Percentiles rank a stretch among this genome's conserved stretches.
Conservation (phyloP, 2,888 invertebrate genomes). For the Drosophila buzzatii region DNA sequence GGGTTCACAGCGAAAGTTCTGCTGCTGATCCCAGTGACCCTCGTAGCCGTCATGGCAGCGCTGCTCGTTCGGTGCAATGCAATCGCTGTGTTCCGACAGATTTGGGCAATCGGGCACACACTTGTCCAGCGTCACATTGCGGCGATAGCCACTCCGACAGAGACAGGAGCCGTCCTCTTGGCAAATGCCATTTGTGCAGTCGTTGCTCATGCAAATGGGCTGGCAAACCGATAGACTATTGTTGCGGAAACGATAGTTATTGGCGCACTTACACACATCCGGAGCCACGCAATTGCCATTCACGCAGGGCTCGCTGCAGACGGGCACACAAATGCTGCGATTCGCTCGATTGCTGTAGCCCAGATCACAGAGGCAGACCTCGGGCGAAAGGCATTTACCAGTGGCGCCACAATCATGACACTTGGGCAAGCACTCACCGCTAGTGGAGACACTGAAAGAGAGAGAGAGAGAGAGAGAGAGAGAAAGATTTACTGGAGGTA, state of each 20-base stretch:
- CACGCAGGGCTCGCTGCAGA: conserved; percentile 74
- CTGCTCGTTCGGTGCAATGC: conserved; percentile 86
- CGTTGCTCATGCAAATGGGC: conserved; percentile 78
- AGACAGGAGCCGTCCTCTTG: conserved; percentile 87
- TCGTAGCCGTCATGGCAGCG: conserved; percentile 85
- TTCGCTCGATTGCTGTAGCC: conserved; percentile 77
- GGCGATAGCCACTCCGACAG: conserved; percentile 86
- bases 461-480: background rate
- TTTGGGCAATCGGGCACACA: conserved; percentile 80
- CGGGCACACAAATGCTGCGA: conserved; percentile 70
- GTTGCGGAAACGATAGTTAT: conserved; percentile 65
- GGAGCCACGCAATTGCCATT: conserved; percentile 80
- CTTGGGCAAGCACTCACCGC: conserved; percentile 77
- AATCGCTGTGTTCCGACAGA: conserved; percentile 80
- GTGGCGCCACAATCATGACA: conserved; percentile 78
- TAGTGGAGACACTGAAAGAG: background rate
- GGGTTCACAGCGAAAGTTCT: conserved; percentile 75
- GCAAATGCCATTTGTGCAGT: conserved; percentile 86
- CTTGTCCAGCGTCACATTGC: conserved; percentile 55
- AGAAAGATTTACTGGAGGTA: background rate
- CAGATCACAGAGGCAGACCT: conserved; percentile 73
- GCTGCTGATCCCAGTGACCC: conserved; percentile 57
- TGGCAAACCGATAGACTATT: conserved; percentile 79
- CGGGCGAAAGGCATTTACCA: conserved; percentile 79
- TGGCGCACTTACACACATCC: conserved; percentile 77